phyloP scores from a whole-genome alignment of 2,797 vertebrate genomes.

The Microctenopoma steveboyesi region DNA sequence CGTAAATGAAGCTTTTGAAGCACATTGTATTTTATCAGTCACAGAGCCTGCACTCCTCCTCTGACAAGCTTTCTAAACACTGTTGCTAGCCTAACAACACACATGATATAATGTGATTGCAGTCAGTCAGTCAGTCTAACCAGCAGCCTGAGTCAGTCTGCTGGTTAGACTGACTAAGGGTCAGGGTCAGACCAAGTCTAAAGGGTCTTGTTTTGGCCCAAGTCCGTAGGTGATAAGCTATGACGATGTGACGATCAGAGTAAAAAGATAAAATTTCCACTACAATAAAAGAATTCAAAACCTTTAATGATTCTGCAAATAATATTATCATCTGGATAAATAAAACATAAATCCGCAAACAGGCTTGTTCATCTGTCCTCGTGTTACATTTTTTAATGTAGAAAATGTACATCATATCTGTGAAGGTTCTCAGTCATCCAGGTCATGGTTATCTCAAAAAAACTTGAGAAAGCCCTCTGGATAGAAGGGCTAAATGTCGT shows the following conservation, averaged over 20 bases:
- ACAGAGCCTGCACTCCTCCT: too few relatives aligned
- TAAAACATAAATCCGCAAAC: conserved; percentile 92
- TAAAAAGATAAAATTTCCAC: conserved; percentile 48
- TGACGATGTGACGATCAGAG: background rate
- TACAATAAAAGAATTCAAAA: conserved; percentile 87
- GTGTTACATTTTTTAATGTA: conserved; percentile 79
- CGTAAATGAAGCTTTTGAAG: too few relatives aligned
- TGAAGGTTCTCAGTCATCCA: too few relatives aligned
- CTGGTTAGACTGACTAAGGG: too few relatives aligned
- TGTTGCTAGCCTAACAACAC: background rate
- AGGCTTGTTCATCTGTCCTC: conserved; percentile 83
- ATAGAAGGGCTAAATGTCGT: too few relatives aligned
- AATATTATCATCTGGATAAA: conserved; percentile 88
- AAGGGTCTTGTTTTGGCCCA: too few relatives aligned
- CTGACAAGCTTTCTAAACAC: background rate
- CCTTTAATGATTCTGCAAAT: conserved; percentile 95
- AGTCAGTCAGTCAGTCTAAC: too few relatives aligned
- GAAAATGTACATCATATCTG: conserved; percentile 83
- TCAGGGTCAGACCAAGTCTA: too few relatives aligned
- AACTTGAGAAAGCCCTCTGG: too few relatives aligned
- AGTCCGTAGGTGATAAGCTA: background rate
- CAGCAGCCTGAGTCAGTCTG: background rate
- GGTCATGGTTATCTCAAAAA: too few relatives aligned
- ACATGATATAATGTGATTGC: background rate
- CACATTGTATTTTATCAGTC: too few relatives aligned